Evolutionary conservation across 1,140 invertebrate genomes (phyloP).

Genomic region (Brachionus paranguensis): DNA sequence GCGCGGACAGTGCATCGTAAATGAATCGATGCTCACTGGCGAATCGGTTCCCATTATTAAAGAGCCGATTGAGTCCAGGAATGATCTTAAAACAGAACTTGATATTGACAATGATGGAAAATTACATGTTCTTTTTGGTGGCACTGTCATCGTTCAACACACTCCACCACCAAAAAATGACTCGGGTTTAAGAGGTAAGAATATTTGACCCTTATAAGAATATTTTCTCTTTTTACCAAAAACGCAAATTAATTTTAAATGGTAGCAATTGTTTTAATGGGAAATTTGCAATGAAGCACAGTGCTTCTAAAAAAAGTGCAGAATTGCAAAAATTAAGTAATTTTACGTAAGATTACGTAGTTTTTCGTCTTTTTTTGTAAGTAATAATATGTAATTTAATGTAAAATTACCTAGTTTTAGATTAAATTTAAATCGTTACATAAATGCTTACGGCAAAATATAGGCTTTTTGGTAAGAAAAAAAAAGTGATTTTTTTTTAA

Average conservation of each 20-base stretch:
- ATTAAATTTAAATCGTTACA: too few species aligned
- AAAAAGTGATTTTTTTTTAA: too few species aligned
- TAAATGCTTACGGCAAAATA: too few species aligned
- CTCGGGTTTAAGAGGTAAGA: conserved; percentile 62
- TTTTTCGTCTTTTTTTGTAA: too few species aligned
- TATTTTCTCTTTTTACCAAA: background rate
- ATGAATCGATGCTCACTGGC: conserved; percentile 94
- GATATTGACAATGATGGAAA: conserved; percentile 83
- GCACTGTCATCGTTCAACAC: conserved; percentile 93
- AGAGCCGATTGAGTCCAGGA: conserved; percentile 49
- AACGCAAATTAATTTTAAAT: background rate
- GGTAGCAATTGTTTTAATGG: too few species aligned
- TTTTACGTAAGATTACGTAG: too few species aligned
- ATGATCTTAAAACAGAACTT: conserved; percentile 63
- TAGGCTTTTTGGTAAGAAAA: too few species aligned
- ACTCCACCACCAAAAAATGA: conserved; percentile 74
- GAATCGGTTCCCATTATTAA: conserved; percentile 97
- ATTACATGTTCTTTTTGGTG: conserved; percentile 87
- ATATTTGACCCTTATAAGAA: background rate
- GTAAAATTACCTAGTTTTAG: too few species aligned
- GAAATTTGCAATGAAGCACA: too few species aligned
- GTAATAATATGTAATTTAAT: too few species aligned
- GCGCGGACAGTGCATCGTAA: conserved; percentile 87
- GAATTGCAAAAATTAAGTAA: too few species aligned
- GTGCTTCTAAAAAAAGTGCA: too few species aligned